phyloP scores from a whole-genome alignment of 1,140 invertebrate species.

The Lepidotrigona ventralis region DNA sequence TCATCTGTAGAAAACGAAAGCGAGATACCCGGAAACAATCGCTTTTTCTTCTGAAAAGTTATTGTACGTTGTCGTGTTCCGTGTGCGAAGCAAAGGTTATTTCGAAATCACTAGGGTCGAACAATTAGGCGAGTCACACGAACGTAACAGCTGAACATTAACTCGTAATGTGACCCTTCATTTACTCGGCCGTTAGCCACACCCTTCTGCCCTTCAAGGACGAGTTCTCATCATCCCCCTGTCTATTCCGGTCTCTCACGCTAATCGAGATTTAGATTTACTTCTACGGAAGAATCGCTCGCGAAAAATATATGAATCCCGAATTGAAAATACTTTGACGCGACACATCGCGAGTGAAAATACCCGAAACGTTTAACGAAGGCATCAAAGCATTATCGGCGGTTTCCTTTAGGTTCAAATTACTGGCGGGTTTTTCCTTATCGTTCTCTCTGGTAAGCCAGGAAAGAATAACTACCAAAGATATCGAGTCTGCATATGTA shows the following conservation, averaged over 20 bases:
- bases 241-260: constrained; percentile 65
- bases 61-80: constrained; percentile 16
- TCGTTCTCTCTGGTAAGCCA: constrained; percentile 73
- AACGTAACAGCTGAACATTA: constrained; percentile 80
- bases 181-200: constrained; percentile 79
- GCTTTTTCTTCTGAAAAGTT: neutral
- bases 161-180: constrained; percentile 80
- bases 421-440: constrained; percentile 74
- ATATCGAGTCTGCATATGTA: constrained; percentile 79
- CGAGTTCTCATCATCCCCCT: constrained; percentile 69
- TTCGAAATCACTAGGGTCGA: constrained; percentile 68
- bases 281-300: constrained; percentile 10
- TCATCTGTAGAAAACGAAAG: constrained; percentile 37
- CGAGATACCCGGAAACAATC: constrained; percentile 52
- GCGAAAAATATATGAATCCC: neutral
- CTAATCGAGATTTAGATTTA: constrained; percentile 69
- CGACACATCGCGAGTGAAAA: neutral
- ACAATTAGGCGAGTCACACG: constrained; percentile 79
- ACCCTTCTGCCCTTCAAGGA: constrained; percentile 63
- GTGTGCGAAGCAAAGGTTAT: constrained; percentile 47
- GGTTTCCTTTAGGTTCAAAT: constrained; percentile 68
- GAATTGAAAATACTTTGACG: neutral
- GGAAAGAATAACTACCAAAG: constrained; percentile 75
- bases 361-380: constrained; percentile 42
- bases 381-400: constrained; percentile 52